These are phyloP conservation scores for Anolis carolinensis DNA, from an alignment of 2,113 vertebrate genomes.

Conservation along the genomic window DNA sequence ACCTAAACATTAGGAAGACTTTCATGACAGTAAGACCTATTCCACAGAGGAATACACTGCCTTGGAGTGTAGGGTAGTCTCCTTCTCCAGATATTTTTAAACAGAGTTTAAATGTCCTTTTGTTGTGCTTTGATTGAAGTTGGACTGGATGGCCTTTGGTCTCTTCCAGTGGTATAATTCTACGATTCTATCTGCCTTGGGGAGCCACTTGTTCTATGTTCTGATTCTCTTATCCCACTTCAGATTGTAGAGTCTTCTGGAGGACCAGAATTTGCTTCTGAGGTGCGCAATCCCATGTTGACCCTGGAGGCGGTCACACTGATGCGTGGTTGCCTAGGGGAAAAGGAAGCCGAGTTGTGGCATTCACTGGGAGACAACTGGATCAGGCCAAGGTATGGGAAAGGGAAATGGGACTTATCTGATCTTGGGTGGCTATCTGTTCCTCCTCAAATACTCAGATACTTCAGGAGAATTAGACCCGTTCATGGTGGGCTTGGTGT, in stretches of 20 bases:
- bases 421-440: not conserved
- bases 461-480: not conserved
- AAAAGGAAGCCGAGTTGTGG: slow-evolving; percentile 81
- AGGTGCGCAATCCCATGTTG: slow-evolving; percentile 78
- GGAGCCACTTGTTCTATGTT: not conserved
- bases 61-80: no score
- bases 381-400: slow-evolving; percentile 77
- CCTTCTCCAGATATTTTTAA: no score
- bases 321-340: slow-evolving; percentile 75
- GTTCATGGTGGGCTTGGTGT: not conserved
- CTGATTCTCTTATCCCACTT: not conserved
- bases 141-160: no score
- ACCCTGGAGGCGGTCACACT: slow-evolving; percentile 81
- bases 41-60: no score
- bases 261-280: slow-evolving; percentile 77
- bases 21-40: no score
- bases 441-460: not conserved
- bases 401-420: not conserved
- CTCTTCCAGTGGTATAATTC: no score
- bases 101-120: no score
- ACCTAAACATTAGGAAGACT: no score
- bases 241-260: slow-evolving; percentile 86
- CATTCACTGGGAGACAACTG: slow-evolving; percentile 83
- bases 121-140: no score
- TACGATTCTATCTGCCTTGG: not conserved